A percentile compares a stretch with the other conserved stretches of the same genome.
Conservation (phyloP, 1,140 invertebrate genomes). For the Pseudomyrmex gracilis region DNA sequence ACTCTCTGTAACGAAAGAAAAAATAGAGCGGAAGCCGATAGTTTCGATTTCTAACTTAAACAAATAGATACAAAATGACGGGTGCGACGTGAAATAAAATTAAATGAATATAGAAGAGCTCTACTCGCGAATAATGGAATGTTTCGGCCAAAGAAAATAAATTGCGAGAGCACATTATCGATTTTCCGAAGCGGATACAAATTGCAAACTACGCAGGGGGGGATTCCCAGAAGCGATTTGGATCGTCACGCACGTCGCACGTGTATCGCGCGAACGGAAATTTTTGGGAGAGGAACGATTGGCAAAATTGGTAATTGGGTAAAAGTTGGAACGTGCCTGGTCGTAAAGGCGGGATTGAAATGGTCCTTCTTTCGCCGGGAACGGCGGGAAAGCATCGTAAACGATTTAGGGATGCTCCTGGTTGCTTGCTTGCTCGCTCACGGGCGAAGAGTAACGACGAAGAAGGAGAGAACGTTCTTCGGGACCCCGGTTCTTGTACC, state of each 20-base stretch:
- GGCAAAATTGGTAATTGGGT: constrained; percentile 44
- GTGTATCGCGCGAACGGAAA: constrained; percentile 5
- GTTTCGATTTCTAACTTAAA: neutral
- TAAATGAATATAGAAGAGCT: no score
- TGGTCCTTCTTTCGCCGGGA: constrained; percentile 4
- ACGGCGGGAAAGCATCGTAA: constrained; percentile 13
- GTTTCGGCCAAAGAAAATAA: neutral
- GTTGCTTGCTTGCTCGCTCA: neutral
- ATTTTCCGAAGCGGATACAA: neutral
- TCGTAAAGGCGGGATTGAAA: neutral
- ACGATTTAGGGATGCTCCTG: constrained; percentile 7
- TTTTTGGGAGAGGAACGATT: constrained; percentile 24
- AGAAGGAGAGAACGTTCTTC: neutral
- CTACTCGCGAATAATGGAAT: neutral
- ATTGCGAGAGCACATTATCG: constrained; percentile 30
- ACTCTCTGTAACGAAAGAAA: neutral
- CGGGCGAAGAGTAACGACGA: constrained; percentile 1
- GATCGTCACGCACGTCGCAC: constrained; percentile 31
- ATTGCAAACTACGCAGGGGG: neutral
- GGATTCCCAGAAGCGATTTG: constrained; percentile 3
- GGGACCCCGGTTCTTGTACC: constrained; percentile 5
- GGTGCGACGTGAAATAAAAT: neutral
- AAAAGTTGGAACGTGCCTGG: constrained; percentile 36
- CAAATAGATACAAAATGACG: no score
- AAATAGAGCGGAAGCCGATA: no score